These are phyloP conservation scores for Drosophila nigromelanica DNA, from an alignment of 1,140 invertebrate genomes.

Conservation along the genomic window DNA sequence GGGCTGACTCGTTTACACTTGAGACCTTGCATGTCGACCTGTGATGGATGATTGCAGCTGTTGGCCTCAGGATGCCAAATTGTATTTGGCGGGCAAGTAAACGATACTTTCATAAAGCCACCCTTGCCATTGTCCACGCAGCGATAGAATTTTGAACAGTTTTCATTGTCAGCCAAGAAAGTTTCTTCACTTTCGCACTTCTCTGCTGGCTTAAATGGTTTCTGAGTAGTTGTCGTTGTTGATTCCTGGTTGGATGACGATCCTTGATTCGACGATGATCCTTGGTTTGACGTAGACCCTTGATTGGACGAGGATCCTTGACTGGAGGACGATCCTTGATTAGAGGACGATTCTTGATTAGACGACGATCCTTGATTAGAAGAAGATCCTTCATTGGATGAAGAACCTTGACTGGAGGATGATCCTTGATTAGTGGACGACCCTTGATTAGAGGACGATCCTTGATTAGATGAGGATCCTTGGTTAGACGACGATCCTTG, in stretches of 20 bases:
- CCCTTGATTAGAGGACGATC: slow-evolving; percentile 36
- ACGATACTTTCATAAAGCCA: slow-evolving; percentile 86
- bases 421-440: slow-evolving; percentile 45
- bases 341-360: slow-evolving; percentile 36
- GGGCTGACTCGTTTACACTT: slow-evolving; percentile 71
- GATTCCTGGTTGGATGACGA: slow-evolving; percentile 48
- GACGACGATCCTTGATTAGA: slow-evolving; percentile 41
- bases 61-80: slow-evolving; percentile 87
- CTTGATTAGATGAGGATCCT: slow-evolving; percentile 39
- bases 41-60: slow-evolving; percentile 86
- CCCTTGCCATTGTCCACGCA: slow-evolving; percentile 87
- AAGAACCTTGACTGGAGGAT: slow-evolving; percentile 41
- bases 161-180: slow-evolving; percentile 86
- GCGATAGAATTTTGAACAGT: slow-evolving; percentile 88
- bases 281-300: slow-evolving; percentile 46
- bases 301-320: slow-evolving; percentile 47
- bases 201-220: slow-evolving; percentile 69
- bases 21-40: slow-evolving; percentile 83
- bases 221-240: slow-evolving; percentile 53
- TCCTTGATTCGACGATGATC: slow-evolving; percentile 35
- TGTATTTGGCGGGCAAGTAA: slow-evolving; percentile 87
- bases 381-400: slow-evolving; percentile 42
- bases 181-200: slow-evolving; percentile 85
- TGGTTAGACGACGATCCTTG: slow-evolving; percentile 45
- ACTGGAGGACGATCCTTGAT: slow-evolving; percentile 41